Conservation (phyloP, 2,113 vertebrate species). For the Cebidichthys violaceus region DNA sequence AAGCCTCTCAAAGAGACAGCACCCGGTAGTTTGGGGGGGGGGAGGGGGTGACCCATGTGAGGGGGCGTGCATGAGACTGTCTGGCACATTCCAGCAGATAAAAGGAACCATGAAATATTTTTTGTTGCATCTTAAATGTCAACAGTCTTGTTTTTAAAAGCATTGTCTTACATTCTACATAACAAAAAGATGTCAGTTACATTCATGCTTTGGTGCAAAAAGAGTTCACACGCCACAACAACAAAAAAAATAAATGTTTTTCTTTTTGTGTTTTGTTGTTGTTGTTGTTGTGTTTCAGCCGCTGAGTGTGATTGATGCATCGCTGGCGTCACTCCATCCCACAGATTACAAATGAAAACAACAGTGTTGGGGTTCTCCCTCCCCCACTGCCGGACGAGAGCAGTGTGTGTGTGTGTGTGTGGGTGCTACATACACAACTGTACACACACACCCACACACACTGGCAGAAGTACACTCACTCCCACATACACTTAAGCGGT, state of each 20-base stretch:
- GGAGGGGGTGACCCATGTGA: conserved; percentile 15
- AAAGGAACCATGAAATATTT: conserved; percentile 4
- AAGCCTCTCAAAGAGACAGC: conserved; percentile 44
- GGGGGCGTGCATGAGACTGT: background rate
- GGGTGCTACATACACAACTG: too few species aligned
- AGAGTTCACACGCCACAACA: conserved; percentile 4
- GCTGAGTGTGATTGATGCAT: conserved; percentile 58
- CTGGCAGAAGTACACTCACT: conserved; percentile 19
- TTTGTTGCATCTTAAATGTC: background rate
- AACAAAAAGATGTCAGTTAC: conserved; percentile 7
- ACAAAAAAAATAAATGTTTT: conserved; percentile 34
- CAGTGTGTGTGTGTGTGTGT: conserved; percentile 39
- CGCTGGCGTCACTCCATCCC: conserved; percentile 53
- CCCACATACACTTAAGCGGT: conserved; percentile 54
- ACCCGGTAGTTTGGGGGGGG: background rate
- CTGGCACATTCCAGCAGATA: conserved; percentile 52
- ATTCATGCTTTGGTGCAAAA: conserved; percentile 5
- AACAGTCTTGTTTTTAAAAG: background rate
- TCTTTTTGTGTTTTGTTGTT: conserved; percentile 4
- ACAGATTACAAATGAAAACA: conserved; percentile 73
- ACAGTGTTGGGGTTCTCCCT: conserved; percentile 64
- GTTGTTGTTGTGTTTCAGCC: conserved; percentile 16
- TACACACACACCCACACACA: conserved; percentile 34
- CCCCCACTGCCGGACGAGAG: conserved; percentile 43
- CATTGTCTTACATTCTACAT: background rate